These are phyloP conservation scores for Diploptera punctata DNA, from an alignment of 2,888 invertebrate species.

Conservation along the genomic window DNA sequence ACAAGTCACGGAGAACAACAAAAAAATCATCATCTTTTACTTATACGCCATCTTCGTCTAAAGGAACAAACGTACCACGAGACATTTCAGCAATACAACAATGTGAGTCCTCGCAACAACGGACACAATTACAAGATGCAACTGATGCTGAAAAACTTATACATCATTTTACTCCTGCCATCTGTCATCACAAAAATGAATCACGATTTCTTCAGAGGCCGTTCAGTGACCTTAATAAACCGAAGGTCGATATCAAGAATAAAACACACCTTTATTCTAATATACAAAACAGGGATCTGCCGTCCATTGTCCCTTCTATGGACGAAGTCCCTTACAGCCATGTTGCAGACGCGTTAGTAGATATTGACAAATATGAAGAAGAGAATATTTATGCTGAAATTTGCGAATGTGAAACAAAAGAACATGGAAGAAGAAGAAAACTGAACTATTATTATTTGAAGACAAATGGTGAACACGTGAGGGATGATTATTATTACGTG, in stretches of 20 bases:
- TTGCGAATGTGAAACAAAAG: constrained; percentile 52
- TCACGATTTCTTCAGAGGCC: not conserved
- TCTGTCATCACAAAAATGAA: constrained; percentile 21
- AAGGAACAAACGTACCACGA: constrained; percentile 37
- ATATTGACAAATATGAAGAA: constrained; percentile 53
- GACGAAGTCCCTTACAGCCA: constrained; percentile 75
- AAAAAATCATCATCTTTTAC: constrained; percentile 57
- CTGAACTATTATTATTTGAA: not conserved
- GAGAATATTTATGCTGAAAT: constrained; percentile 78
- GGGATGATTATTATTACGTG: constrained; percentile 52
- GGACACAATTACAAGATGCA: not conserved
- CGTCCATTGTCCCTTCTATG: constrained; percentile 54
- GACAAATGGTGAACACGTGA: constrained; percentile 44
- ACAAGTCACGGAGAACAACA: constrained; percentile 54
- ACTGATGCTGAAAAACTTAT: not conserved
- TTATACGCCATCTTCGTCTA: constrained; percentile 47
- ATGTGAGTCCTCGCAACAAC: not conserved
- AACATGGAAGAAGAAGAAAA: not conserved
- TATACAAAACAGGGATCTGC: constrained; percentile 61
- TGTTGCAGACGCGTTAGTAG: constrained; percentile 65
- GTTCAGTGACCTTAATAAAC: constrained; percentile 23
- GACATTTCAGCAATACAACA: not conserved
- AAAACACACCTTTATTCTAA: constrained; percentile 50
- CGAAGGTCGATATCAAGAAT: not conserved
- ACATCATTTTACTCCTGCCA: not conserved